Percentiles rank a stretch among this genome's conserved stretches.
These are phyloP conservation scores for Drosophila sproati DNA, from an alignment of 1,140 invertebrate species.

Conservation along the genomic window DNA sequence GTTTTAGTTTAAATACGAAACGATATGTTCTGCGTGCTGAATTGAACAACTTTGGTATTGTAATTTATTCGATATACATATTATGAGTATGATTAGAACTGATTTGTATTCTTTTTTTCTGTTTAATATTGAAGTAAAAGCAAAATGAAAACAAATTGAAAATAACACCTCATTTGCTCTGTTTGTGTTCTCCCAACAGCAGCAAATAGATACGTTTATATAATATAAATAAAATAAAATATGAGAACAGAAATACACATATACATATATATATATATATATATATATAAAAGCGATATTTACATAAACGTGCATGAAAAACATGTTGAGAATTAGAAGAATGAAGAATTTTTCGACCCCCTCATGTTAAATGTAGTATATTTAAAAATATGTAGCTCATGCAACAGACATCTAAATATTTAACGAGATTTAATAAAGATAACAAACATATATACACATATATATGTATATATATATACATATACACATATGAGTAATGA, in stretches of 20 bases:
- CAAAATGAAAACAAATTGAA: slow-evolving; percentile 3
- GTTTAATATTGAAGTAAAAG: slow-evolving; percentile 16
- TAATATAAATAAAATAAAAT: slow-evolving; percentile 7
- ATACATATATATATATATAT: slow-evolving; percentile 15
- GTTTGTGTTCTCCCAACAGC: background rate
- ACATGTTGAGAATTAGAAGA: slow-evolving; percentile 37
- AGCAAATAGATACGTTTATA: slow-evolving; percentile 6
- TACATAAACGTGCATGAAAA: slow-evolving; percentile 8
- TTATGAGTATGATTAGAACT: slow-evolving; percentile 33
- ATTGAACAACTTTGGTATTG: slow-evolving; percentile 50
- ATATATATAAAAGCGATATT: slow-evolving; percentile 2
- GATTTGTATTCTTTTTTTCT: slow-evolving; percentile 27
- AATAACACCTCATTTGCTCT: slow-evolving; percentile 7
- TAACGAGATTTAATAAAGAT: slow-evolving; percentile 79
- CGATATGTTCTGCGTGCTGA: slow-evolving; percentile 3
- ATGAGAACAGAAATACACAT: background rate
- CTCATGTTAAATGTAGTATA: slow-evolving; percentile 15
- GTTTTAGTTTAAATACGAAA: slow-evolving; percentile 23
- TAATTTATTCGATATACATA: slow-evolving; percentile 58
- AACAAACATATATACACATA: slow-evolving; percentile 48
- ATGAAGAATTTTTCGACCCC: background rate
- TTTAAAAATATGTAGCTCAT: slow-evolving; percentile 15
- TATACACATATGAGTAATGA: slow-evolving; percentile 6
- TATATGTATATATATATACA: slow-evolving; percentile 2
- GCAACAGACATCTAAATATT: slow-evolving; percentile 48